Evolutionary conservation across 2,888 invertebrate species (phyloP), one percentile per base, ranked within the genome.

Genomic region (Parelbella ahira): DNA sequence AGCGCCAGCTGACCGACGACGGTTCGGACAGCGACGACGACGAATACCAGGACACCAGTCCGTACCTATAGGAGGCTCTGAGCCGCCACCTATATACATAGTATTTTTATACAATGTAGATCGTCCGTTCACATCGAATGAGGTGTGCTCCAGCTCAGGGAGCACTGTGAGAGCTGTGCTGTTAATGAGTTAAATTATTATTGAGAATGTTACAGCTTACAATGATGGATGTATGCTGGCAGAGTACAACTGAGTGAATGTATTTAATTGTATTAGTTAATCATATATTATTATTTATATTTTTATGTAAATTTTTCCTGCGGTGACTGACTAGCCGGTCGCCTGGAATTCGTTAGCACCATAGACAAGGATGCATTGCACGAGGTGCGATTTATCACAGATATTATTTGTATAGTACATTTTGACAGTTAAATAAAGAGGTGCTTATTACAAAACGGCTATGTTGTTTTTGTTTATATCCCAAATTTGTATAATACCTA

Each of bases 351-450:
- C 66, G 59, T 71, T 69, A 58, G 77, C 80, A 73, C 75, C 71
- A 23, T 45, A 39, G 24, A 47, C 47, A 46, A 60, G 62, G 66
- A 59, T 60, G 49, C 54, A 63, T 29, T 57, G 68, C 68, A 63
- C 51, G 50, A 55, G 71, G 75, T 73, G 76, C 71, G 67, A 69
- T 58, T 27, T 73, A 71, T 76, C 59, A 61, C 67, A 75, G 70
- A 73, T 74, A 71, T 75, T 77, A 77, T 77, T 76, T 78, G 66
- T 77, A 73, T 68, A 70, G 71, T 74, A 76, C 64, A 72, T 79
- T 79, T 78, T 79, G 81, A 81, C 77, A 74, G 75, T 80, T 68
- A 69, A 84, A 74, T 83, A 84, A 81, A 80, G 80, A 81, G 84
- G 86, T 87, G 86, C 86, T 84, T 87, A 79, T 62, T 66, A 73